These are phyloP conservation scores for Dicaeum eximium DNA, from an alignment of 2,113 vertebrate genomes.

Conservation along the genomic window DNA sequence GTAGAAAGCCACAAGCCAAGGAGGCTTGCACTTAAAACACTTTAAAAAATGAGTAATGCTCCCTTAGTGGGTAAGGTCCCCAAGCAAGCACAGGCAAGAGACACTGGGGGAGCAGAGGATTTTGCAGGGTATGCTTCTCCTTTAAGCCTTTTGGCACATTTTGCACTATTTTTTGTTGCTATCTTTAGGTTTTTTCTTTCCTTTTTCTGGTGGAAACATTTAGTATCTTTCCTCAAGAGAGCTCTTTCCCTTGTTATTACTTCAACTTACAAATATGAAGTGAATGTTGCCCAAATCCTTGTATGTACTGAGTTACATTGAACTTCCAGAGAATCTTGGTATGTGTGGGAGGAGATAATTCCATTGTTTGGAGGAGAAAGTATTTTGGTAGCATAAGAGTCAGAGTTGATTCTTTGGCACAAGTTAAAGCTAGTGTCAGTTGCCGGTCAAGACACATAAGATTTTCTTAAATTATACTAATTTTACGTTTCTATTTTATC, in stretches of 20 bases:
- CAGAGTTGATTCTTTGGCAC: background rate
- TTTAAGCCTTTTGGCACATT: background rate
- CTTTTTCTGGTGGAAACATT: background rate
- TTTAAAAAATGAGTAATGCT: background rate
- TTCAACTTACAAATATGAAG: constrained; percentile 26
- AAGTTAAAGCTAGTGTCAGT: background rate
- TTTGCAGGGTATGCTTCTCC: background rate
- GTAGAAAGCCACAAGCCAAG: background rate
- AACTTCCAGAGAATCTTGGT: constrained; percentile 11
- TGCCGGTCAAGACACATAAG: background rate
- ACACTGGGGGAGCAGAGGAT: background rate
- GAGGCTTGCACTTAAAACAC: background rate
- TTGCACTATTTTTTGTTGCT: background rate
- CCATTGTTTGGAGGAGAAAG: constrained; percentile 20
- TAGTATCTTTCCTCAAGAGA: background rate
- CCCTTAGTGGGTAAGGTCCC: background rate
- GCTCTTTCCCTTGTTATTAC: background rate
- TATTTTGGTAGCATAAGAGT: constrained; percentile 28
- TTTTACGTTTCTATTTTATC: constrained; percentile 17
- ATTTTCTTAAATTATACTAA: constrained; percentile 12
- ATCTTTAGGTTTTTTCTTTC: background rate
- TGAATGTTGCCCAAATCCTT: background rate
- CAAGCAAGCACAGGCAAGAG: background rate
- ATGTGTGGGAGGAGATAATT: constrained; percentile 45
- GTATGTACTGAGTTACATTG: background rate